Percentiles rank a stretch among this genome's conserved stretches.
phyloP scores from a whole-genome alignment of 2,888 invertebrate species.

The Cetonia aurata region DNA sequence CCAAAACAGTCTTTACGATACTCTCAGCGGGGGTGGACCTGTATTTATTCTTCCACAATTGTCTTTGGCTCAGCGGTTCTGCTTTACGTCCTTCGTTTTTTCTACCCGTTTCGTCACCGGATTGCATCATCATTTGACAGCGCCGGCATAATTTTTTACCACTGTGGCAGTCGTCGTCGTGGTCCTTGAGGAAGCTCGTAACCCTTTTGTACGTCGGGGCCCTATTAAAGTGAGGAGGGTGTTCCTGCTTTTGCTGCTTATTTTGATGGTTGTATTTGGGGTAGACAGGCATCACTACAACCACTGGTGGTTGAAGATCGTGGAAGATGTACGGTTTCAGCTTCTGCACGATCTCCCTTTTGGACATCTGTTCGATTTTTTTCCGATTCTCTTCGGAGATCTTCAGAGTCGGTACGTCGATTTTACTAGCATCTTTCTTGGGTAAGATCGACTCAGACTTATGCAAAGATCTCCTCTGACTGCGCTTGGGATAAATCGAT shows the following conservation, averaged over 20 bases:
- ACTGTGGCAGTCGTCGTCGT: conserved; percentile 39
- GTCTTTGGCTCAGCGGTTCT: conserved; percentile 8
- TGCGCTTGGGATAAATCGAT: conserved; percentile 24
- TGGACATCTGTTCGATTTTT: conserved; percentile 49
- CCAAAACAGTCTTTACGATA: conserved; percentile 12
- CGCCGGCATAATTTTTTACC: conserved; percentile 32
- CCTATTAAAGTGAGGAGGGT: background rate
- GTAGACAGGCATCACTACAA: conserved; percentile 41
- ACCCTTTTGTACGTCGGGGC: conserved; percentile 16
- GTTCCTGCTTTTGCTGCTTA: conserved; percentile 19
- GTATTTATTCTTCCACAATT: conserved; percentile 31
- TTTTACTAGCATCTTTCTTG: background rate
- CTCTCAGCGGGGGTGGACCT: conserved; percentile 25
- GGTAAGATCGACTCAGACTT: conserved; percentile 6
- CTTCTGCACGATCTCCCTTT: conserved; percentile 35
- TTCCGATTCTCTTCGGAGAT: conserved; percentile 47
- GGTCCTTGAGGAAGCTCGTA: conserved; percentile 31
- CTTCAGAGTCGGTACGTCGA: background rate
- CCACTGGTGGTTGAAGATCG: conserved; percentile 33
- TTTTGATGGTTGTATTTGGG: conserved; percentile 40
- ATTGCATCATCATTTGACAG: conserved; percentile 34
- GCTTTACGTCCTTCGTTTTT: conserved; percentile 3
- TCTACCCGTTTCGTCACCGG: conserved; percentile 18
- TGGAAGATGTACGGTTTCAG: conserved; percentile 44
- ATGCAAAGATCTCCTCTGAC: background rate